These are phyloP conservation scores for Sebastes dallii DNA, from an alignment of 2,797 vertebrate genomes.

Conservation along the genomic window DNA sequence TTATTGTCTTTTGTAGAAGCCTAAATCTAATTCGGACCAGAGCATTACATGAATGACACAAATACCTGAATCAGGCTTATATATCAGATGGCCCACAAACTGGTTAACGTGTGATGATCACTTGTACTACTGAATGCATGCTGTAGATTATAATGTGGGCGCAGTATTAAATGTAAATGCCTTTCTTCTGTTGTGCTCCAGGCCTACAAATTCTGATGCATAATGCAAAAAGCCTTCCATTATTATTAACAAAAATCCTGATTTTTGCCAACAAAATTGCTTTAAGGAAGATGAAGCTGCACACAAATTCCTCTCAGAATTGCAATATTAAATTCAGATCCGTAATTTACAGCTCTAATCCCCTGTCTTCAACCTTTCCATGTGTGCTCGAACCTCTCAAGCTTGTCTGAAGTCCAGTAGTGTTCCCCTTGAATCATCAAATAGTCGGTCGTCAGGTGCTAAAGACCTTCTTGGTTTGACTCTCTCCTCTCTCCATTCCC, in stretches of 20 bases:
- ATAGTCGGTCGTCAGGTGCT: neutral
- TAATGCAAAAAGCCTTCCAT: neutral
- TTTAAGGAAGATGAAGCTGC: neutral
- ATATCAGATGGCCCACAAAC: neutral
- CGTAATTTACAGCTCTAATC: neutral
- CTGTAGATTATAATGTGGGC: neutral
- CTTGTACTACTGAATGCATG: neutral
- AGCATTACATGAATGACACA: neutral
- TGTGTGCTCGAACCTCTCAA: neutral
- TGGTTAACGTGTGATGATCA: neutral
- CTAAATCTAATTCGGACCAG: neutral
- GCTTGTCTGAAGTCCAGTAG: neutral
- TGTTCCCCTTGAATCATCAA: neutral
- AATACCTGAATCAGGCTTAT: neutral
- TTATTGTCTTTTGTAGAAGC: neutral
- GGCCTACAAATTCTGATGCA: neutral
- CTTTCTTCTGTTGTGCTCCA: neutral
- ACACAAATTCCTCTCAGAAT: neutral
- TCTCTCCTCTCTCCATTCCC: constrained; percentile 23
- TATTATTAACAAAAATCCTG: neutral
- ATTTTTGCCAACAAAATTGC: neutral
- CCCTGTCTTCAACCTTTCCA: neutral
- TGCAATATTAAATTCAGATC: neutral
- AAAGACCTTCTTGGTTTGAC: constrained; percentile 10
- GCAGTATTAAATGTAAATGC: constrained; percentile 1